Evolutionary conservation across 2,113 vertebrate genomes (phyloP).

Genomic region (Leucosticte australis): DNA sequence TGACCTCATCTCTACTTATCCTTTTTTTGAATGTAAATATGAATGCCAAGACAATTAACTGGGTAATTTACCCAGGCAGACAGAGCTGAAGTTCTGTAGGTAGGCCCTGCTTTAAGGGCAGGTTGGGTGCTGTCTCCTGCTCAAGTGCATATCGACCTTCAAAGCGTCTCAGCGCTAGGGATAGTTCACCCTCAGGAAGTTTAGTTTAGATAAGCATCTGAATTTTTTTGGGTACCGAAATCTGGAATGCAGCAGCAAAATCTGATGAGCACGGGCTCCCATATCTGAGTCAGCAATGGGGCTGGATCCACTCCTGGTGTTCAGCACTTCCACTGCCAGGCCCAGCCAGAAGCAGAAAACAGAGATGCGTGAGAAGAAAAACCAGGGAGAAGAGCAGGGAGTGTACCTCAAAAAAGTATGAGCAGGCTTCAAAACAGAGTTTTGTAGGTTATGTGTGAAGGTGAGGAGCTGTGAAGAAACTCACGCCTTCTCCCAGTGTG

Average conservation of each 20-base stretch:
- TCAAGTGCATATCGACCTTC: background rate
- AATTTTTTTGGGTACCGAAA: background rate
- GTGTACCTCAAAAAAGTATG: accelerated
- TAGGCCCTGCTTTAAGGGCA: background rate
- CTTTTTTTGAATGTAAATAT: background rate
- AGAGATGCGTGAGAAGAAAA: background rate
- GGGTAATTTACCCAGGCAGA: background rate
- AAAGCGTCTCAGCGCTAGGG: background rate
- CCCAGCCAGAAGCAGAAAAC: background rate
- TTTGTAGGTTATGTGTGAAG: background rate
- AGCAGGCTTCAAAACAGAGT: background rate
- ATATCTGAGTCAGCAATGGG: slow-evolving; percentile 23
- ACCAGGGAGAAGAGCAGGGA: background rate
- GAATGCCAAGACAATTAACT: background rate
- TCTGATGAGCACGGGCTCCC: slow-evolving; percentile 1
- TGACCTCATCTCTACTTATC: background rate
- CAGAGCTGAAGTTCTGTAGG: background rate
- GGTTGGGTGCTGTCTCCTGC: background rate
- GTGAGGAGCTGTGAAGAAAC: background rate
- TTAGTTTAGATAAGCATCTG: slow-evolving; percentile 44
- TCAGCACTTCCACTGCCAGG: slow-evolving; percentile 17
- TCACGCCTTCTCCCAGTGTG: background rate
- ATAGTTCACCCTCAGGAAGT: slow-evolving; percentile 34
- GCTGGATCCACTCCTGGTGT: background rate
- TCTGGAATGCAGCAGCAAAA: background rate